These are phyloP conservation scores for Brachypodius melanocephalos DNA, from an alignment of 2,113 vertebrate species.

Conservation along the genomic window DNA sequence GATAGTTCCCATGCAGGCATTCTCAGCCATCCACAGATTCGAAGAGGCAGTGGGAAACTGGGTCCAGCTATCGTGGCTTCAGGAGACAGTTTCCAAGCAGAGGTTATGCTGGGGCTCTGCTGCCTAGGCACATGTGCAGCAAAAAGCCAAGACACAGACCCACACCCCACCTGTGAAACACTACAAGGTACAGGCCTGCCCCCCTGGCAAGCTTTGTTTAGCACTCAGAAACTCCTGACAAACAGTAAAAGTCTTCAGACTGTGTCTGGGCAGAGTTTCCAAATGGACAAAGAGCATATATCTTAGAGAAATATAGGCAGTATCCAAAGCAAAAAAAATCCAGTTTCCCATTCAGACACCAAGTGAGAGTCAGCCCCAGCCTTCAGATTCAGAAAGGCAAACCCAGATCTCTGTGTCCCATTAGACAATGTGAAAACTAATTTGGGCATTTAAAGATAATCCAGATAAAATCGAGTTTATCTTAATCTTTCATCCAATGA, in stretches of 20 bases:
- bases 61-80: accelerated
- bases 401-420: neutral
- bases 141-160: neutral
- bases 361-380: neutral
- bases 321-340: neutral
- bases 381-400: neutral
- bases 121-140: accelerated
- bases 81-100: neutral
- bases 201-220: neutral
- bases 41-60: neutral
- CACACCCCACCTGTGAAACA: neutral
- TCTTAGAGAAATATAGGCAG: neutral
- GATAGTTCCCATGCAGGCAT: neutral
- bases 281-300: neutral
- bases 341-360: neutral
- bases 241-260: neutral
- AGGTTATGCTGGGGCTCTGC: neutral
- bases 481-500: neutral
- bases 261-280: neutral
- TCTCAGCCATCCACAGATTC: neutral
- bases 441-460: neutral
- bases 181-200: accelerated
- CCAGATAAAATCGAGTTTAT: neutral
- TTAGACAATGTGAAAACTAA: neutral
- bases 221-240: neutral